A percentile compares a stretch with the other conserved stretches of the same genome.
Conservation (phyloP, 2,888 invertebrate species). For the Conus canariensis region DNA sequence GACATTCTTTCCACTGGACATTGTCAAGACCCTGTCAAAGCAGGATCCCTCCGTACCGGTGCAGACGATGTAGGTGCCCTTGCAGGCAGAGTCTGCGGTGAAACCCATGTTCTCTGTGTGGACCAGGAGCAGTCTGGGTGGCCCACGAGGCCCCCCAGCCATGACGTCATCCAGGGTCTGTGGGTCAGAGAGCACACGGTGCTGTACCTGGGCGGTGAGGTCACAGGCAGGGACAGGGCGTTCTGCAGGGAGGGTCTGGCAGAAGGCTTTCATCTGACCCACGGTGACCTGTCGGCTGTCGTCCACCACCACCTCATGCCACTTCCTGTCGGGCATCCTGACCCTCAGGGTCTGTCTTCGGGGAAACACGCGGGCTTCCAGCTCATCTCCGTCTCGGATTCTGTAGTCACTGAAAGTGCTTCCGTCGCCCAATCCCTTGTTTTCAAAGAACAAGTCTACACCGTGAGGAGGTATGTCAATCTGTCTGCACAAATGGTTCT, state of each 20-base stretch:
- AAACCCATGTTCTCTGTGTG: background rate
- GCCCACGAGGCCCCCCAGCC: background rate
- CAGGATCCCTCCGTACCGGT: background rate
- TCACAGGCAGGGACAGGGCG: background rate
- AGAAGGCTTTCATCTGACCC: constrained; percentile 3
- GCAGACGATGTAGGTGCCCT: background rate
- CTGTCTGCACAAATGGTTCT: background rate
- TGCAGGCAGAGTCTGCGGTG: background rate
- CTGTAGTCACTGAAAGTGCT: background rate
- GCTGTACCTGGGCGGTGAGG: background rate
- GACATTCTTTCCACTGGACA: too few species aligned
- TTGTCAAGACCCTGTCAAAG: too few species aligned
- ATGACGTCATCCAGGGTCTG: background rate
- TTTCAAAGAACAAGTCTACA: background rate
- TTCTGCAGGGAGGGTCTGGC: background rate
- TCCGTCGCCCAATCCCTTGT: background rate
- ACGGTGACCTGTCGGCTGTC: background rate
- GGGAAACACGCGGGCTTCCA: background rate
- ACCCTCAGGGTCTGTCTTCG: background rate
- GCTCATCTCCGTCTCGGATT: background rate
- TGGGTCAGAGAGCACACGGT: background rate
- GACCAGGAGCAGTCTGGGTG: background rate
- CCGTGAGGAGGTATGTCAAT: background rate
- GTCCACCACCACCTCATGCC: background rate
- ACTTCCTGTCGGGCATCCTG: background rate